A percentile compares a stretch with the other conserved stretches of the same genome.
These are phyloP conservation scores for Dermatophagoides farinae DNA, from an alignment of 1,140 invertebrate genomes.

Conservation along the genomic window DNA sequence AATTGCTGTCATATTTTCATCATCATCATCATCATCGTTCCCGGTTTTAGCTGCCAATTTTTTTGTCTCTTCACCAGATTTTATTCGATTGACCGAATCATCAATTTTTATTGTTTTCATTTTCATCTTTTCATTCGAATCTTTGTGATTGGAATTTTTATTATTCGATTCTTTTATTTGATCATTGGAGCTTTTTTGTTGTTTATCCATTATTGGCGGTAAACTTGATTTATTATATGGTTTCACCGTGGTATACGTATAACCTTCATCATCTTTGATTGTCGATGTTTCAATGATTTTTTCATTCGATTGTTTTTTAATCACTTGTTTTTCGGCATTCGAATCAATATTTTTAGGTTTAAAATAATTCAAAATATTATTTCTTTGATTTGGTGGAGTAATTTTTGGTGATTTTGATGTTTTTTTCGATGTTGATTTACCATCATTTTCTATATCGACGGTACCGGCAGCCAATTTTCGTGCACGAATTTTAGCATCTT, in stretches of 20 bases:
- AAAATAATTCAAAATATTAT: conserved; percentile 1
- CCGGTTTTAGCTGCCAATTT: neutral
- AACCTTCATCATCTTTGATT: neutral
- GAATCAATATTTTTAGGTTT: neutral
- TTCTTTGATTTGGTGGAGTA: neutral
- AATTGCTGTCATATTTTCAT: neutral
- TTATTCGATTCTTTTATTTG: too few relatives aligned
- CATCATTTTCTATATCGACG: neutral
- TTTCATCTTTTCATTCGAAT: neutral
- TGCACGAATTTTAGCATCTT: neutral
- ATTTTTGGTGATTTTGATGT: neutral
- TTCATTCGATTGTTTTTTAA: neutral
- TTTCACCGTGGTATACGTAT: too few relatives aligned
- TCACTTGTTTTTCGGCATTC: neutral
- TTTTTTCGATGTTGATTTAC: neutral
- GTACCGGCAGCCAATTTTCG: neutral
- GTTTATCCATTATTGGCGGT: too few relatives aligned
- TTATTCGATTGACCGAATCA: neutral
- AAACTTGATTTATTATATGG: too few relatives aligned
- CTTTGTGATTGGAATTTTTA: neutral
- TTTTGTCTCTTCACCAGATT: too few relatives aligned
- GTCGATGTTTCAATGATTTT: neutral
- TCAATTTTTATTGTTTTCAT: neutral
- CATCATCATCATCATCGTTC: too few relatives aligned
- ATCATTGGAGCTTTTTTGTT: too few relatives aligned